Evolutionary conservation across 23 tunicate species (phyloP).

Genomic region (Aplidium turbinatum): DNA sequence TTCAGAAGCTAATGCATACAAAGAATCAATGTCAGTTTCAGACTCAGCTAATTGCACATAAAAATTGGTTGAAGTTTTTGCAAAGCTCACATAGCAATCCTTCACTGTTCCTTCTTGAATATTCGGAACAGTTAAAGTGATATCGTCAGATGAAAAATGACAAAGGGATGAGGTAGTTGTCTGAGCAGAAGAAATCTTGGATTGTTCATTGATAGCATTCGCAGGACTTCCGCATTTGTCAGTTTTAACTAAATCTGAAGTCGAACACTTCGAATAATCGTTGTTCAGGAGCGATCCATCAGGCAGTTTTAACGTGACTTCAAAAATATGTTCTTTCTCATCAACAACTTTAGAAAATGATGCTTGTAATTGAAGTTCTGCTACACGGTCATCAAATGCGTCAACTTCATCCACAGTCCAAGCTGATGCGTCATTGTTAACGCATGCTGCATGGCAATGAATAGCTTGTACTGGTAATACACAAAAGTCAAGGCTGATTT

Average conservation of each 20-base stretch:
- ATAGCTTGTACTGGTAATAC: constrained; percentile 61
- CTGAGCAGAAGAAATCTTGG: no score
- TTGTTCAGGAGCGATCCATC: constrained; percentile 64
- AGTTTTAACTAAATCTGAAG: no score
- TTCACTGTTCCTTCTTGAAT: background rate
- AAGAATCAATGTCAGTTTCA: constrained; percentile 15
- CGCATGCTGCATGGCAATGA: constrained; percentile 41
- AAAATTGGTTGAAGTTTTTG: constrained; percentile 29
- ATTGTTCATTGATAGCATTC: no score
- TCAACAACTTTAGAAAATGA: constrained; percentile 22
- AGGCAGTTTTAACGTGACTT: constrained; percentile 49
- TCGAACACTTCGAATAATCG: constrained; percentile 35
- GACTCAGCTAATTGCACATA: constrained; percentile 35
- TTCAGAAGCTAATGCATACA: background rate
- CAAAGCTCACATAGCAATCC: constrained; percentile 43
- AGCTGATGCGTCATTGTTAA: background rate
- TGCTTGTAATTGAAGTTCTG: constrained; percentile 48
- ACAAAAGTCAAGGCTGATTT: constrained; percentile 37
- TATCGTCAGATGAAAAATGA: no score
- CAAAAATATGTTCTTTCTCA: constrained; percentile 31
- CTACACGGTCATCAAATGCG: constrained; percentile 48
- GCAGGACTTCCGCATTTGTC: no score
- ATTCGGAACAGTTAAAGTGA: background rate
- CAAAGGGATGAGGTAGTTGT: no score
- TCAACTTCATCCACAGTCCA: constrained; percentile 58